These are phyloP conservation scores for Alloscopus bannaensis DNA, from an alignment of 2,888 invertebrate species.

Conservation along the genomic window DNA sequence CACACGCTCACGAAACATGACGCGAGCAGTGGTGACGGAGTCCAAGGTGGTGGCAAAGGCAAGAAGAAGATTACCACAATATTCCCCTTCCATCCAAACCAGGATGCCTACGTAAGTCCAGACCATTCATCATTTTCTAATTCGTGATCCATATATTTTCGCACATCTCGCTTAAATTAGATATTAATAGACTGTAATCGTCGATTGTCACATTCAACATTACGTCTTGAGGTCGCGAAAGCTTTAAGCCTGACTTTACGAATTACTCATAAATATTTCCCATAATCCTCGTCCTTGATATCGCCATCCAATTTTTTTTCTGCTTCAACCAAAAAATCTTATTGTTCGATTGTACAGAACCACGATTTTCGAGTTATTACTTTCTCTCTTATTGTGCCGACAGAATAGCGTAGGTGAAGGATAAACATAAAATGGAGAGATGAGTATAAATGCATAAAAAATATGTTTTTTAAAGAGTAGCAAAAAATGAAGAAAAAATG, in stretches of 20 bases:
- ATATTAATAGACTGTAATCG: not conserved
- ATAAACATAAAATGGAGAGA: too few relatives aligned
- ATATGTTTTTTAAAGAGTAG: too few relatives aligned
- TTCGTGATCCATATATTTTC: constrained; percentile 9
- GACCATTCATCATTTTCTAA: not conserved
- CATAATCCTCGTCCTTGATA: too few relatives aligned
- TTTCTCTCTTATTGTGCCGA: too few relatives aligned
- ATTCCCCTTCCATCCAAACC: constrained; percentile 72
- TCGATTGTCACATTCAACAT: not conserved
- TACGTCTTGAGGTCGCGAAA: not conserved
- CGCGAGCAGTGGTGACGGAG: constrained; percentile 40
- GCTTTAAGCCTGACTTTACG: not conserved
- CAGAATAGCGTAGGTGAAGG: too few relatives aligned
- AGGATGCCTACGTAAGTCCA: constrained; percentile 70
- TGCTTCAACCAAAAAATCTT: too few relatives aligned
- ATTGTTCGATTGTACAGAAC: too few relatives aligned
- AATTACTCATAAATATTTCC: not conserved
- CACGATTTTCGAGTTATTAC: too few relatives aligned
- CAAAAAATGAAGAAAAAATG: too few relatives aligned
- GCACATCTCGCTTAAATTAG: not conserved
- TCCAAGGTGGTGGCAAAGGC: constrained; percentile 42
- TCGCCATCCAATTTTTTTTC: too few relatives aligned
- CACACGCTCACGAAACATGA: constrained; percentile 63
- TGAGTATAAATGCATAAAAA: too few relatives aligned
- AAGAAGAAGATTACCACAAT: constrained; percentile 71